Evolutionary conservation across 1,140 invertebrate species (phyloP).

Genomic region (Tetramorium parvispinum): DNA sequence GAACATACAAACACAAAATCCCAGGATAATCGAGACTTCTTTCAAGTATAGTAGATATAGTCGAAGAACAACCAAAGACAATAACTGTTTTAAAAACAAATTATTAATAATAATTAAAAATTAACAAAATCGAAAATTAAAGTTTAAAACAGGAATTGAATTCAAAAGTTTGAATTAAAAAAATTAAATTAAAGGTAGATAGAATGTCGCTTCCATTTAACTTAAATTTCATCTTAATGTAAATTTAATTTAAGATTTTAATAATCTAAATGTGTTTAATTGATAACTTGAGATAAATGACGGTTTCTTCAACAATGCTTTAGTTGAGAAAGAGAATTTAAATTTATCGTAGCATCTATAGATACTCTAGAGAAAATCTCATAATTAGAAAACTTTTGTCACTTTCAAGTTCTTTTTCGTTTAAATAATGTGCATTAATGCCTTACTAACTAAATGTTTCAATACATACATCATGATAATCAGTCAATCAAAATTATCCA

Average conservation of each 20-base stretch:
- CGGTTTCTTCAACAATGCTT: not conserved
- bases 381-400: not conserved
- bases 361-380: not conserved
- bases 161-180: not conserved
- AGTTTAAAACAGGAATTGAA: not conserved
- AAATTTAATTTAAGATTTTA: conserved; percentile 5
- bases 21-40: not conserved
- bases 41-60: not conserved
- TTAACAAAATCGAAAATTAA: conserved; percentile 20
- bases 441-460: not conserved
- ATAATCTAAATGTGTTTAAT: not conserved
- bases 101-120: not conserved
- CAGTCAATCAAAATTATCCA: not conserved
- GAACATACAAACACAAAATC: not conserved
- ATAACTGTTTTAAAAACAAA: not conserved
- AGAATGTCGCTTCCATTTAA: not conserved
- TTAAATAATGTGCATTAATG: not conserved
- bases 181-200: not conserved
- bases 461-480: not conserved
- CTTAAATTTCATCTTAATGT: not conserved
- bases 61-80: not conserved
- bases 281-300: not conserved
- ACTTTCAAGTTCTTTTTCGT: not conserved
- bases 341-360: not conserved
- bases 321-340: not conserved